Evolutionary conservation across 1,140 invertebrate genomes (phyloP).

Genomic region (Oedothorax gibbosus): DNA sequence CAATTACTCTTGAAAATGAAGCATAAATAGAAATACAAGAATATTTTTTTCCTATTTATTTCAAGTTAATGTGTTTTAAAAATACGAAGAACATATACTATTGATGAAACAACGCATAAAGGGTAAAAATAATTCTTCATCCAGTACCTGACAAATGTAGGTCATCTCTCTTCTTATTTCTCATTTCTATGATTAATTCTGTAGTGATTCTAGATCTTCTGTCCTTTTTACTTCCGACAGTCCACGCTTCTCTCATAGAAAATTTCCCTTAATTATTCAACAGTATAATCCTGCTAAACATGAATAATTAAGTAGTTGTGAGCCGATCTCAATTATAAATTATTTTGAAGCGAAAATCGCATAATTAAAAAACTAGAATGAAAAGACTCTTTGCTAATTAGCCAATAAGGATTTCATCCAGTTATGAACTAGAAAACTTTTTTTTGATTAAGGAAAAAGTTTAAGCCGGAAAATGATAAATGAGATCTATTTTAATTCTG

Average conservation of each 20-base stretch:
- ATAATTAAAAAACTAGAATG: slow-evolving; percentile 37
- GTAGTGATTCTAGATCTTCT: not conserved
- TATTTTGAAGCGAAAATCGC: slow-evolving; percentile 38
- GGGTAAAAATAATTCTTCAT: no score
- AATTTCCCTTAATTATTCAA: slow-evolving; percentile 50
- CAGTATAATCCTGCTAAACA: slow-evolving; percentile 27
- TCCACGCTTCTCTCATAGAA: slow-evolving; percentile 3
- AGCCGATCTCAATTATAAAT: slow-evolving; percentile 31
- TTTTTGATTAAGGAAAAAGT: not conserved
- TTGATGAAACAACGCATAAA: no score
- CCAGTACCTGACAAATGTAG: slow-evolving; percentile 49
- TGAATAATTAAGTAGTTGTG: slow-evolving; percentile 36
- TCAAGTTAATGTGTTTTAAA: no score
- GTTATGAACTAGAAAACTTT: not conserved
- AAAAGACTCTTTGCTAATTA: not conserved
- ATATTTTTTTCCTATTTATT: no score
- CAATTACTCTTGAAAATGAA: no score
- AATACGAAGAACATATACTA: no score
- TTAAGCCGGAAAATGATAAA: not conserved
- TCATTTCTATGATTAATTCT: slow-evolving; percentile 54
- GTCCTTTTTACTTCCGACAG: slow-evolving; percentile 23
- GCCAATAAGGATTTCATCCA: not conserved
- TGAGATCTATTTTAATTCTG: slow-evolving; percentile 1
- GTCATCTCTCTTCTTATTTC: slow-evolving; percentile 52
- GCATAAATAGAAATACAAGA: no score